Base-by-base conservation (phyloP, 2,797 vertebrate species). In the Triplophysa bombifrons region DNA sequence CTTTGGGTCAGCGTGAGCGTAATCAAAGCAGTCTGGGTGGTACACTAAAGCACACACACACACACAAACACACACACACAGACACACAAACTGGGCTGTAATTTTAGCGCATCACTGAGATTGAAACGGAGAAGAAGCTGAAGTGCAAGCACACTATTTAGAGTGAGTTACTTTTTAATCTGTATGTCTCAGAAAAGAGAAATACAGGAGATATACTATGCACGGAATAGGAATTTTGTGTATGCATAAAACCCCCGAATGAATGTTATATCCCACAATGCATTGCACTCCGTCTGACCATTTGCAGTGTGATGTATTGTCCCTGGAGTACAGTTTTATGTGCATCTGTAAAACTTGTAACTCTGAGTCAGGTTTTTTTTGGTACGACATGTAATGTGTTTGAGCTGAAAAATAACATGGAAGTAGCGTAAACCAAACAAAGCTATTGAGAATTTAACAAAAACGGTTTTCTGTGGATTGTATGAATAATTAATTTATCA, bases 11-110 rank as follows among this genome's bases (percentile, higher is more conserved):
- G 82, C 58, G 73, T 78, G 74, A 85, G 80, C 58, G 61, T 78
- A 85, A 86, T 86, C 82, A 85, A 78, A 85, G 84, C 74, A 71
- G 67, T 78, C 82, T 85, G 85, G 83, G 80, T 80, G 85, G 80
- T 48, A 76, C 75, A 76, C 53, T 53, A 46, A 70, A 69, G 56
- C 34, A 58, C 16, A 67, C 46, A 48, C 46, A 67, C 46, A 48
- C 46, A 80, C 80, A 81, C 66, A 70, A 51, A 80, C 61, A 69
- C 38, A 55, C 27, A 76, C 20, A 70, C 38, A 78, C 53, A 44
- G 7, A 74, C 20, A 80, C 78, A 72, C 53, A 81, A 44, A 53
- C 74, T 76, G 74, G 67, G 72, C 86, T 87, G 78, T 87, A 86
- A 88, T 87, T 85, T 87, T 75, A 72, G 78, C 27, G 41, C 76